These are phyloP conservation scores for Poecile atricapillus DNA, from an alignment of 2,113 vertebrate species.

Conservation along the genomic window DNA sequence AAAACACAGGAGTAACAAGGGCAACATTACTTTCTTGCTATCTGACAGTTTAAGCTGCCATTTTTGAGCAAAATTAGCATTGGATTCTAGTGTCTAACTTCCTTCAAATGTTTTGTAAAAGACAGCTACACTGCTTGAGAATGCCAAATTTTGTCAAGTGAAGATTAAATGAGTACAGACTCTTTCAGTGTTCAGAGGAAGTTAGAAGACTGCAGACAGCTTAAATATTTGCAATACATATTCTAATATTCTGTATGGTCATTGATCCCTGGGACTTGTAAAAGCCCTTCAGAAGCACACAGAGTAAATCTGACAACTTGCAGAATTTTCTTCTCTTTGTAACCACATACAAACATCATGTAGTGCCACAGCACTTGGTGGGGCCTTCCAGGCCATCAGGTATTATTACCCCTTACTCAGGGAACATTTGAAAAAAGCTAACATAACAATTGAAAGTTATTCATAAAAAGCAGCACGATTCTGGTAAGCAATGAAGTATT, in stretches of 20 bases:
- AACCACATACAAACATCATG: background rate
- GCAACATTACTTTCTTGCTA: constrained; percentile 19
- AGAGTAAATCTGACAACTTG: background rate
- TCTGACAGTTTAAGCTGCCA: constrained; percentile 29
- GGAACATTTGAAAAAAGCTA: background rate
- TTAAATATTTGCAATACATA: background rate
- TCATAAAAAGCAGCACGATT: background rate
- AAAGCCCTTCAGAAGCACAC: background rate
- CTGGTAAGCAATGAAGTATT: background rate
- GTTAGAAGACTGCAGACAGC: background rate
- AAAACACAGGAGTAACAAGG: constrained; percentile 50
- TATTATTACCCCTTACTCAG: background rate
- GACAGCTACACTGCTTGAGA: background rate
- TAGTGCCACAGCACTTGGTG: background rate
- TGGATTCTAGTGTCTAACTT: background rate
- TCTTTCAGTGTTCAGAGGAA: background rate
- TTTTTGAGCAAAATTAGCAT: constrained; percentile 32
- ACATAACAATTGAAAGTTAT: background rate
- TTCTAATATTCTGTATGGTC: background rate
- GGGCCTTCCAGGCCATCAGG: background rate
- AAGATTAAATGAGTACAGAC: background rate
- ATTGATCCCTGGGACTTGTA: background rate
- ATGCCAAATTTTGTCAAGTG: background rate
- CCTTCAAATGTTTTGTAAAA: background rate
- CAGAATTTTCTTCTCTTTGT: background rate